Percentiles rank a stretch among this genome's conserved stretches.
phyloP scores from a whole-genome alignment of 2,888 invertebrate genomes.

The Arrhopalites spinosus region DNA sequence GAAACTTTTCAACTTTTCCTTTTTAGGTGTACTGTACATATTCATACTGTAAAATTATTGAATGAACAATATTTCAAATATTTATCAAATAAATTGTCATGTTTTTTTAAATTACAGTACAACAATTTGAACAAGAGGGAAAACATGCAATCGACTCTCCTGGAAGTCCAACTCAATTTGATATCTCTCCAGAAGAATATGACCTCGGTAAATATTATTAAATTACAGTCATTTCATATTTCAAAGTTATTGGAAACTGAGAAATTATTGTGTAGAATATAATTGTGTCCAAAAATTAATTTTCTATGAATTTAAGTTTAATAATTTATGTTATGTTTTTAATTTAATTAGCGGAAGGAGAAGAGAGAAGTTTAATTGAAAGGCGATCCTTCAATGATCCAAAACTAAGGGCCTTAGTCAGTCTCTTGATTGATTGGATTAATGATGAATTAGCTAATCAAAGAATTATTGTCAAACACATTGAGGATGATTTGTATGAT shows the following conservation, averaged over 20 bases:
- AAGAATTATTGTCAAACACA: slow-evolving; percentile 93
- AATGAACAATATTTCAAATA: too few relatives aligned
- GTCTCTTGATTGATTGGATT: slow-evolving; percentile 94
- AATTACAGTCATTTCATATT: neutral
- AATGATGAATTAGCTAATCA: slow-evolving; percentile 96
- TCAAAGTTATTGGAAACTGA: neutral
- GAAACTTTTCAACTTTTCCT: neutral
- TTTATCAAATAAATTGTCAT: neutral
- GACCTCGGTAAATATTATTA: slow-evolving; percentile 71
- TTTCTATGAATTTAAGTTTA: slow-evolving; percentile 4
- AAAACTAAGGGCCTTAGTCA: slow-evolving; percentile 80
- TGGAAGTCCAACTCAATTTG: slow-evolving; percentile 84
- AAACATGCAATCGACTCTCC: slow-evolving; percentile 96
- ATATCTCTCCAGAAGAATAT: slow-evolving; percentile 92
- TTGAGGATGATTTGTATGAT: slow-evolving; percentile 96
- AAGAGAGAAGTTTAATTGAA: slow-evolving; percentile 94
- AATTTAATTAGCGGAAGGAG: slow-evolving; percentile 81
- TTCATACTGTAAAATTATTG: neutral
- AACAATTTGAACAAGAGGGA: slow-evolving; percentile 93
- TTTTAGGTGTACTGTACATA: neutral
- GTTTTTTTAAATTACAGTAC: slow-evolving; percentile 67
- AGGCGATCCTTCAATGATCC: slow-evolving; percentile 85
- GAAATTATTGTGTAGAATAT: neutral
- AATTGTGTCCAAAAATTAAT: neutral
- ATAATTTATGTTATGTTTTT: slow-evolving; percentile 5